Percentiles rank a stretch among this genome's conserved stretches.
These are phyloP conservation scores for Augochlora pura DNA, from an alignment of 1,140 invertebrate species.

Conservation along the genomic window DNA sequence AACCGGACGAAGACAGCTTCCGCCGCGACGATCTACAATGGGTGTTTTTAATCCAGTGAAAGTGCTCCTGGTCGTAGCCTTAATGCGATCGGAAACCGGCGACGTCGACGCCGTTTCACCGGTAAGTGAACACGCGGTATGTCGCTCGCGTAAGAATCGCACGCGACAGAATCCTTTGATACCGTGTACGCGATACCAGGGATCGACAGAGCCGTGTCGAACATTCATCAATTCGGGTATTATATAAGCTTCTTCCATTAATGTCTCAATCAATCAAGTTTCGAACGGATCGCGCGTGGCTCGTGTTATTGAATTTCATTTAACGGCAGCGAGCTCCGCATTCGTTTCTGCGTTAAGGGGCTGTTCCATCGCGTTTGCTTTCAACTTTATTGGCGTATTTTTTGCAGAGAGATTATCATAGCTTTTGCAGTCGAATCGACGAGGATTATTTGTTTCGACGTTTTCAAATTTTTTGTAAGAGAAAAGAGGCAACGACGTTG, in stretches of 20 bases:
- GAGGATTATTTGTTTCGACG: no score
- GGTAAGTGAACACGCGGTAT: conserved; percentile 59
- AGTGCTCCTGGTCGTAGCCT: conserved; percentile 62
- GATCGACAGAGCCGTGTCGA: background rate
- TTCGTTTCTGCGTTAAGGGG: background rate
- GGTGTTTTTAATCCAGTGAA: conserved; percentile 67
- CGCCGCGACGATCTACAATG: conserved; percentile 52
- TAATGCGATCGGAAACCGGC: conserved; percentile 29
- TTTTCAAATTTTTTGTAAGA: no score
- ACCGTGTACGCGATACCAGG: background rate
- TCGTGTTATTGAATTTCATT: background rate
- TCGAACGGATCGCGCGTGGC: background rate
- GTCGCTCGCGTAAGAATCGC: conserved; percentile 1
- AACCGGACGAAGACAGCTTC: no score
- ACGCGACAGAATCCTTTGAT: conserved; percentile 14
- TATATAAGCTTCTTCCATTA: conserved; percentile 12
- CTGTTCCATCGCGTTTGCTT: background rate
- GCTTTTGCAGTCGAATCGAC: no score
- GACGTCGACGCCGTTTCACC: conserved; percentile 54
- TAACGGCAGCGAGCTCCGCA: no score
- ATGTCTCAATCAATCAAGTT: conserved; percentile 23
- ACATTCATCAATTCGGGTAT: conserved; percentile 9
- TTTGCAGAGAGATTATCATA: no score
- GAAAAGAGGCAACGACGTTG: conserved; percentile 7
- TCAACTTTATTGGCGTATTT: no score